Percentiles rank a stretch among this genome's conserved stretches.
Conservation (phyloP, 2,888 invertebrate species). For the Drosophila meridiana region DNA sequence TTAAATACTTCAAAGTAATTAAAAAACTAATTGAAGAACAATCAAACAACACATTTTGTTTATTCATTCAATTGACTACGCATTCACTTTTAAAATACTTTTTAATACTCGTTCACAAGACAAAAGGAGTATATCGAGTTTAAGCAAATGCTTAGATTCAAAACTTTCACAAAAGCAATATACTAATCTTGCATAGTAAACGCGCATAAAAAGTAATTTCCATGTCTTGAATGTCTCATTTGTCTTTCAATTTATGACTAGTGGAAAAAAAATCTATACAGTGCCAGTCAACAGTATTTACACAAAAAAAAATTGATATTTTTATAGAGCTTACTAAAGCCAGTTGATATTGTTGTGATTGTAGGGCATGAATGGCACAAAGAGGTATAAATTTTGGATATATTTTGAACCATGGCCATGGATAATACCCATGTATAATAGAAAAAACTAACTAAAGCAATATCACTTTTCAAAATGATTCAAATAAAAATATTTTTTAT, state of each 20-base stretch:
- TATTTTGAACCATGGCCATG: background rate
- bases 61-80: background rate
- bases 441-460: no score
- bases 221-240: background rate
- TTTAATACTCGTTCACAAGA: background rate
- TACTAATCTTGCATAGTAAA: background rate
- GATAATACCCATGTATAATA: no score
- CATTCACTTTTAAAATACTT: background rate
- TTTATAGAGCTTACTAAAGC: no score
- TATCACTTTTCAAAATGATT: no score
- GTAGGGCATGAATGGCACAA: no score
- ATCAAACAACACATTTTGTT: background rate
- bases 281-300: background rate
- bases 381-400: no score
- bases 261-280: background rate
- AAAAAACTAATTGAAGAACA: background rate
- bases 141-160: background rate
- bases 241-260: background rate
- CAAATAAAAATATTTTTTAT: no score
- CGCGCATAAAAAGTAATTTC: background rate
- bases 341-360: no score
- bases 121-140: background rate
- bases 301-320: no score
- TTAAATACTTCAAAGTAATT: background rate
- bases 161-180: background rate